Percentiles rank a stretch among this genome's conserved stretches.
phyloP scores from a whole-genome alignment of 2,888 invertebrate species.

The Microctonus aethiopoides region DNA sequence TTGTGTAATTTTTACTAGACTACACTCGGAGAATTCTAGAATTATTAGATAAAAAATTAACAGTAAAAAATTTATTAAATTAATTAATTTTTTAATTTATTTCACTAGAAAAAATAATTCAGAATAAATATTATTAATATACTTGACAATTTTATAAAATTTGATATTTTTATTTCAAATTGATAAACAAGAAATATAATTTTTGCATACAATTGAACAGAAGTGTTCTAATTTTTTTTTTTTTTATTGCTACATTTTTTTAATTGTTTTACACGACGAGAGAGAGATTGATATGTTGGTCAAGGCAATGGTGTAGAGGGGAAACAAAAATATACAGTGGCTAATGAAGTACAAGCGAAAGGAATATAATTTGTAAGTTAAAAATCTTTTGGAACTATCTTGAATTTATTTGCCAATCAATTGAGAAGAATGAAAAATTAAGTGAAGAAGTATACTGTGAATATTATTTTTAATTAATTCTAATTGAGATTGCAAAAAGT shows the following conservation, averaged over 20 bases:
- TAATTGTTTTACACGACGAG: conserved; percentile 35
- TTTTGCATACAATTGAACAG: conserved; percentile 56
- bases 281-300: conserved; percentile 53
- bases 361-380: neutral
- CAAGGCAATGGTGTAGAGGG: conserved; percentile 44
- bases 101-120: too few species aligned
- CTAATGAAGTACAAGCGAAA: neutral
- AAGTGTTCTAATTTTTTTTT: conserved; percentile 17
- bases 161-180: too few species aligned
- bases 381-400: neutral
- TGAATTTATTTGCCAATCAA: neutral
- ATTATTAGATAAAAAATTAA: neutral
- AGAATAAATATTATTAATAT: too few species aligned
- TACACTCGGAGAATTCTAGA: neutral
- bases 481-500: neutral
- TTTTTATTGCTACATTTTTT: neutral
- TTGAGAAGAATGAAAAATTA: neutral
- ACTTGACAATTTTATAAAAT: too few species aligned
- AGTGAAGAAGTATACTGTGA: neutral
- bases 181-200: conserved; percentile 49
- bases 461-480: too few species aligned
- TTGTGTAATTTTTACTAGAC: neutral
- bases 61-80: too few species aligned
- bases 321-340: conserved; percentile 31
- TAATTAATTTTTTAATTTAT: too few species aligned